These are phyloP conservation scores for Fukomys damarensis DNA, from an alignment of 2,113 vertebrate genomes.

Conservation along the genomic window DNA sequence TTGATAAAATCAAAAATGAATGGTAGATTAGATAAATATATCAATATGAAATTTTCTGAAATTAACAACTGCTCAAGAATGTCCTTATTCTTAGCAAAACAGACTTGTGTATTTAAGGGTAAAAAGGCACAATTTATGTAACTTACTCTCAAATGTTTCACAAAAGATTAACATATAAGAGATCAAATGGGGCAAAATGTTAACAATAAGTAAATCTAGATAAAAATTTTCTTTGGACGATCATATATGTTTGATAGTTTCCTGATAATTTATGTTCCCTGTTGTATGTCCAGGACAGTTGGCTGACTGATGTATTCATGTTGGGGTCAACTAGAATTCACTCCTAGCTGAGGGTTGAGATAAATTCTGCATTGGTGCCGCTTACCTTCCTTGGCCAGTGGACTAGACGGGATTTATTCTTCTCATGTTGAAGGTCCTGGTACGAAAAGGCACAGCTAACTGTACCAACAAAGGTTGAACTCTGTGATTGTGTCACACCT, in stretches of 20 bases:
- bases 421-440: neutral
- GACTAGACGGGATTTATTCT: neutral
- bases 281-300: neutral
- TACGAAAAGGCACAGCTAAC: neutral
- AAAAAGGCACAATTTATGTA: neutral
- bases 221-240: neutral
- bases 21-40: neutral
- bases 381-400: neutral
- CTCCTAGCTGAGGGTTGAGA: neutral
- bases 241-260: neutral
- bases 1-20: neutral
- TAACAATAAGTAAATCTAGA: neutral
- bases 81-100: neutral
- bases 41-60: neutral
- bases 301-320: neutral
- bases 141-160: neutral
- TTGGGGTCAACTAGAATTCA: neutral
- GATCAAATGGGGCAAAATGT: neutral
- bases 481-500: neutral
- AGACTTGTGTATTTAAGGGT: neutral
- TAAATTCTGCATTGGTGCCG: neutral
- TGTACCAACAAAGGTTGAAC: neutral
- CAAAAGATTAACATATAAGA: neutral
- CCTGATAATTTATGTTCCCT: neutral
- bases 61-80: neutral